Evolutionary conservation across 1,140 invertebrate species (phyloP).

Genomic region (Diabrotica undecimpunctata): DNA sequence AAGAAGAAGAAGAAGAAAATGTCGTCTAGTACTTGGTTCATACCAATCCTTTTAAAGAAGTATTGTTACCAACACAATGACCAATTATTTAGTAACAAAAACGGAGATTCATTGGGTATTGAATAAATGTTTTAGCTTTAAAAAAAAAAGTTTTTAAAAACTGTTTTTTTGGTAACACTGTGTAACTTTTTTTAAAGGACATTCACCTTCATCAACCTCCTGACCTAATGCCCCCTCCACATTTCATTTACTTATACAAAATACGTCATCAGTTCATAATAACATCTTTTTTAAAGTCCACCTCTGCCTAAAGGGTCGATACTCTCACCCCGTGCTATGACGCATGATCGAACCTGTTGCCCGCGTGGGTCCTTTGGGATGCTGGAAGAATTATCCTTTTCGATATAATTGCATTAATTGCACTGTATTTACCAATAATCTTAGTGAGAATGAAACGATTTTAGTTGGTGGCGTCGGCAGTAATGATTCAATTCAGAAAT

Average conservation of each 20-base stretch:
- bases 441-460: background rate
- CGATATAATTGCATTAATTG: constrained; percentile 15
- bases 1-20: too few relatives aligned
- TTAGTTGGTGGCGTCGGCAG: background rate
- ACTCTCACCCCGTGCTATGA: background rate
- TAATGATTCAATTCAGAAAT: constrained; percentile 1
- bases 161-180: too few relatives aligned
- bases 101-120: too few relatives aligned
- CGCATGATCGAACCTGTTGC: constrained; percentile 39
- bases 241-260: background rate
- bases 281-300: background rate
- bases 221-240: background rate
- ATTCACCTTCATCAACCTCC: background rate
- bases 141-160: too few relatives aligned
- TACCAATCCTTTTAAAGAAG: too few relatives aligned
- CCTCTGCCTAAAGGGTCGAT: constrained; percentile 25
- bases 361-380: constrained; percentile 27
- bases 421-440: background rate
- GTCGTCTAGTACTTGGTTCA: too few relatives aligned
- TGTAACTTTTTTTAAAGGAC: background rate
- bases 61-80: too few relatives aligned
- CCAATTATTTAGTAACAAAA: too few relatives aligned
- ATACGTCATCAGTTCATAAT: background rate
- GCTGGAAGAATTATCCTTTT: constrained; percentile 25
- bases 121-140: too few relatives aligned